Evolutionary conservation across 1,140 invertebrate species (phyloP).

Genomic region (Drosophila navojoa): DNA sequence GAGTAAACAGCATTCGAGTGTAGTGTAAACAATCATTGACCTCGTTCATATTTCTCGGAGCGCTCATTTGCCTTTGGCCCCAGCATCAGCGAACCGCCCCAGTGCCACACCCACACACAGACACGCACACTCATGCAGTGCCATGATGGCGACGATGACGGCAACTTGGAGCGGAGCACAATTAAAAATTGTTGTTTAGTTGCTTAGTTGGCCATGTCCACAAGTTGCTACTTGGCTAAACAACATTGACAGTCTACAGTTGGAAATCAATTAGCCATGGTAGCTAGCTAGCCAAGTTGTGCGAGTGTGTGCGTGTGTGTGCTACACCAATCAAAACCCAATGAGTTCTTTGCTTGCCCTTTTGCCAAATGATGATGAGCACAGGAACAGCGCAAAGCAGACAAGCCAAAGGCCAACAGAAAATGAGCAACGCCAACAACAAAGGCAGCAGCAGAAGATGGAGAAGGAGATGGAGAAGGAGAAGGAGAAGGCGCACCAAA

Average conservation of each 20-base stretch:
- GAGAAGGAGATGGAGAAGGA: not conserved
- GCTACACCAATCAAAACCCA: constrained; percentile 38
- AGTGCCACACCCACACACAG: not conserved
- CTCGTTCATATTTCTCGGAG: constrained; percentile 78
- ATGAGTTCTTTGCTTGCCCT: constrained; percentile 32
- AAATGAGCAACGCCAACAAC: constrained; percentile 34
- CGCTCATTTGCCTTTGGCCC: constrained; percentile 72
- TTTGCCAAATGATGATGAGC: constrained; percentile 67
- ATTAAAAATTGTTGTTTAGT: constrained; percentile 63
- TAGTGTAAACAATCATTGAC: constrained; percentile 83
- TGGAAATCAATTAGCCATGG: constrained; percentile 61
- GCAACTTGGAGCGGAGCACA: constrained; percentile 56
- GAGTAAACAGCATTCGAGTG: constrained; percentile 79
- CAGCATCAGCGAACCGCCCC: constrained; percentile 35
- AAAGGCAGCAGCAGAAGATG: not conserved
- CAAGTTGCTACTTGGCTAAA: constrained; percentile 12
- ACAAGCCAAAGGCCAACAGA: constrained; percentile 51
- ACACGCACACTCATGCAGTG: not conserved
- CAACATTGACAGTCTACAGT: constrained; percentile 46
- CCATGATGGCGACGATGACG: not conserved
- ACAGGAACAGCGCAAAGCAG: constrained; percentile 40
- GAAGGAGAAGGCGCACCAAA: too few relatives aligned
- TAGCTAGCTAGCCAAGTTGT: not conserved
- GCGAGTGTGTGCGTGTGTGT: constrained; percentile 12
- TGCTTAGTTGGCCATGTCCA: constrained; percentile 27